Evolutionary conservation across 1,140 invertebrate genomes (phyloP), one percentile per base, ranked within the genome.

Genomic region (Ceratosolen solmsi): DNA sequence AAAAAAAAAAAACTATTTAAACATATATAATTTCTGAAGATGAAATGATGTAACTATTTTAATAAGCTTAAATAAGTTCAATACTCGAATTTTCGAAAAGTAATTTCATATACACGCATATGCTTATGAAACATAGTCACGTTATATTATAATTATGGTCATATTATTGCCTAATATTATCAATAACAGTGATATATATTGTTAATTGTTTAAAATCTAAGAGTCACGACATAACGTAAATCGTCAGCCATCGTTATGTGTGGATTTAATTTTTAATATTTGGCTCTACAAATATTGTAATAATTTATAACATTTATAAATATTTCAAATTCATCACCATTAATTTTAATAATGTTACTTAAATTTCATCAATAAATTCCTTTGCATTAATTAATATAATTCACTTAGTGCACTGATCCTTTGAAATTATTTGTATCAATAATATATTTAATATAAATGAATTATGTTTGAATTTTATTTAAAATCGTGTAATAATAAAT

Each of bases 31-130:
- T 54, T n/a, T 38, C 20, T 68, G 38, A n/a, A 7, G 5, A 38
- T 68, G 4, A 38, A 38, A 15, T 22, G 36, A 68, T 65, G 33
- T 68, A 68, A 9, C 17, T 22, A n/a, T 38, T 68, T 68, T n/a
- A 68, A 68, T 68, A 68, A 68, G 63, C 38, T 68, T 68, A n/a
- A n/a, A n/a, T n/a, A n/a, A n/a, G n/a, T n/a, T n/a, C 38, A 68
- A 68, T 68, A 68, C 33, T 68, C 33, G 20, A 22, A 68, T 68
- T 4, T 68, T 68, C 3, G 7, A 68, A 38, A 63, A 68, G 38
- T 38, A 38, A 68, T 22, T 68, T 38, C 27, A 68, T 68, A 65
- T 65, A 36, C 20, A 65, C 2, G 33, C 36, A 38, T 68, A 17
- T 68, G n/a, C n/a, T n/a, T n/a, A n/a, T n/a, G n/a, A 3, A 20